These are phyloP conservation scores for Percopsis transmontana DNA, from an alignment of 2,113 vertebrate species.

Conservation along the genomic window DNA sequence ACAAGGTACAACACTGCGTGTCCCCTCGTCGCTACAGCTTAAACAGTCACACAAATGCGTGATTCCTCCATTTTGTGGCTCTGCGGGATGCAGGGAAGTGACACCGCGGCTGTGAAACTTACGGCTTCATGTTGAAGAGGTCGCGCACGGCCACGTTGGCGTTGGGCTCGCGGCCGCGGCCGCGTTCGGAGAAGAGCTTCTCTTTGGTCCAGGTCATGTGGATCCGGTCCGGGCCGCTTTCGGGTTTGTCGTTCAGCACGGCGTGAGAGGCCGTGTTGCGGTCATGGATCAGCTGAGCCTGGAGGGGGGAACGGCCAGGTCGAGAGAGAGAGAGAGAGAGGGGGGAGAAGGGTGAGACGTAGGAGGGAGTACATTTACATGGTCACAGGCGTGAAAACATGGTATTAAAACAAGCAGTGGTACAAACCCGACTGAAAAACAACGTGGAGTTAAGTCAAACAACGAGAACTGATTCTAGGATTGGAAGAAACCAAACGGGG, in stretches of 20 bases:
- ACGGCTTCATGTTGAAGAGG: slow-evolving; percentile 97
- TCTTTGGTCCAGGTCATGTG: slow-evolving; percentile 99
- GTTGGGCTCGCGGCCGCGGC: slow-evolving; percentile 80
- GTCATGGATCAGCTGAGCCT: slow-evolving; percentile 96
- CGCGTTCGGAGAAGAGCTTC: slow-evolving; percentile 84
- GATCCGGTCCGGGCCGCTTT: slow-evolving; percentile 79
- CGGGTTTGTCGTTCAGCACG: slow-evolving; percentile 64
- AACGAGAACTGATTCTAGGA: too few relatives aligned
- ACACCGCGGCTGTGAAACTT: slow-evolving; percentile 64
- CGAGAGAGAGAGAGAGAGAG: background rate
- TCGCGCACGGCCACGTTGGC: slow-evolving; percentile 81
- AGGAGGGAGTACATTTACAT: too few relatives aligned
- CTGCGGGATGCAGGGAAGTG: background rate
- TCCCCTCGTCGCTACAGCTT: too few relatives aligned
- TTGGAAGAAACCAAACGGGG: too few relatives aligned
- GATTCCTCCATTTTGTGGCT: too few relatives aligned
- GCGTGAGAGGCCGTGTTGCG: slow-evolving; percentile 88
- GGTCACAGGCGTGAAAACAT: too few relatives aligned
- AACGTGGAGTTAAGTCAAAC: too few relatives aligned
- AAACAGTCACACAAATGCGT: too few relatives aligned
- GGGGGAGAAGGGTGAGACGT: background rate
- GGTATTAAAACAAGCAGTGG: too few relatives aligned
- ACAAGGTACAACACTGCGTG: too few relatives aligned
- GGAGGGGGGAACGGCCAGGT: background rate
- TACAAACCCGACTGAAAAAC: too few relatives aligned